Evolutionary conservation across 2,797 vertebrate genomes (phyloP), one percentile per base, ranked within the genome.

Genomic region (Myotis vivesi): DNA sequence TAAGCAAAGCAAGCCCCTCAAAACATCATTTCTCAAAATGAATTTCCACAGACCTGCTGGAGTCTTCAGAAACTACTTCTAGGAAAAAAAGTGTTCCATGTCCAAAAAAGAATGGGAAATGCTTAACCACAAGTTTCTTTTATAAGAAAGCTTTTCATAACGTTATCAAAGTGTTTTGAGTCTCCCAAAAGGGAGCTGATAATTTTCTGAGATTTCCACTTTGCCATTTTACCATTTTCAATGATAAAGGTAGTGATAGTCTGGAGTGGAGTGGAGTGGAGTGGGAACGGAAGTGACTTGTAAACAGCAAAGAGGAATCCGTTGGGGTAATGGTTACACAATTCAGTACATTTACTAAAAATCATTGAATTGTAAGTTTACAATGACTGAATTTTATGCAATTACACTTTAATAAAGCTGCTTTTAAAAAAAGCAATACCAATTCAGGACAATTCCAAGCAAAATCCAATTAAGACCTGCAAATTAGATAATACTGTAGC

Each of bases 121-220:
- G 10, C 53, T 59, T 64, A 82, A 84, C 36, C 68, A 80, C 25
- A 72, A 73, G 28, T 46, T 62, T 59, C 41, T 89, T 91, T 81
- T 57, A 89, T 7, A 86, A 20, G 25, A 87, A 84, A 77, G 69
- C 23, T 96, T 94, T 90, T 85, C 86, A 87, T 16, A 72, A 19
- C 6, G 5, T 30, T 13, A 55, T 51, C 5, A 64, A 92, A 94
- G 0, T 86, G 22, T 76, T 93, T 17, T 72, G 4, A 91, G 69
- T 85, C n/a, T 81, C 62, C 49, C 73, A 86, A 91, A 90, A 30
- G 3, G 8, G 5, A 51, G 46, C 3, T 82, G 10, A 77, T 82
- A 49, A 83, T 92, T 73, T 79, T 55, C 62, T 88, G 28, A 91
- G 51, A 77, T 55, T 89, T 92, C 53, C 44, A 96, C 41, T 85